Conservation (phyloP, 2,113 vertebrate species). For the Camelus dromedarius region DNA sequence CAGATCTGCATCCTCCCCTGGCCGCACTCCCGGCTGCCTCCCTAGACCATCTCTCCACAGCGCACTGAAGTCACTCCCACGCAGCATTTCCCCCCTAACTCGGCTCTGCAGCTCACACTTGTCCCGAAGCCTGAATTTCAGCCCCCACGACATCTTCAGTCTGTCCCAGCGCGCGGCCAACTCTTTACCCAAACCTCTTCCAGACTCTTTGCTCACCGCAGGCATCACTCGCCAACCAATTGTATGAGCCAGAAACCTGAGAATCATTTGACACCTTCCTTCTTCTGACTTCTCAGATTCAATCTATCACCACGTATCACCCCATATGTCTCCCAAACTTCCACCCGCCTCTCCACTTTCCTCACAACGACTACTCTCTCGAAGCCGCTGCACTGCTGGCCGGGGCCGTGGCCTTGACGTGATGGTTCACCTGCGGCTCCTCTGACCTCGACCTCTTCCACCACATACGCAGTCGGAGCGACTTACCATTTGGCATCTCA, state of each 20-base stretch:
- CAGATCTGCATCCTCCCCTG: rapidly evolving
- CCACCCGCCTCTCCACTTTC: rapidly evolving
- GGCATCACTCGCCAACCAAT: rapidly evolving
- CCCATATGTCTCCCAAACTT: rapidly evolving
- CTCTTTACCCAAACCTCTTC: too few relatives aligned
- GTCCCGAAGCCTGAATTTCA: rapidly evolving
- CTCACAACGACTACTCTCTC: rapidly evolving
- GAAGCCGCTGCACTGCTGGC: background rate
- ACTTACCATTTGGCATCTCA: too few relatives aligned
- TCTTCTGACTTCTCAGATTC: background rate
- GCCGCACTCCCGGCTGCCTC: rapidly evolving
- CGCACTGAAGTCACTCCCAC: background rate
- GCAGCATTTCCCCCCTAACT: rapidly evolving
- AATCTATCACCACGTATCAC: rapidly evolving
- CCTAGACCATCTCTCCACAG: too few relatives aligned
- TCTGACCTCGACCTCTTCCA: rapidly evolving
- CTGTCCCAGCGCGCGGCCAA: rapidly evolving
- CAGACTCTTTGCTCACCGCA: background rate
- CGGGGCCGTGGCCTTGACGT: rapidly evolving
- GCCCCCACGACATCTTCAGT: rapidly evolving
- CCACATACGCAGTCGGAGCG: rapidly evolving
- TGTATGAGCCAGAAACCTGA: background rate
- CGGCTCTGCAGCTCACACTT: background rate
- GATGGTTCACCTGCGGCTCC: rapidly evolving
- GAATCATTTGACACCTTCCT: rapidly evolving